phyloP scores from a whole-genome alignment of 1,140 invertebrate species.

The Brachionus plicatilis region DNA sequence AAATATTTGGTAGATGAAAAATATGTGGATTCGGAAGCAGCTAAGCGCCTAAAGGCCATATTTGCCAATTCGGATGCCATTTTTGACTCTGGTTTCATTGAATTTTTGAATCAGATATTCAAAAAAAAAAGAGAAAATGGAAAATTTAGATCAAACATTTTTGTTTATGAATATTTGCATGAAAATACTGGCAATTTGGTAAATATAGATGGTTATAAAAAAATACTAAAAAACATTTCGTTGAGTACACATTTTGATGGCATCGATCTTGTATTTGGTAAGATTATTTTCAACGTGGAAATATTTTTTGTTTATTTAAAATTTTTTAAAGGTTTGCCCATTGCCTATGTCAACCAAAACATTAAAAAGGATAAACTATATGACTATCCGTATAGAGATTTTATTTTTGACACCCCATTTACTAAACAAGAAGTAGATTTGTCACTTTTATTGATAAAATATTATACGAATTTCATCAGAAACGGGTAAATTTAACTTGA shows the following conservation, averaged over 20 bases:
- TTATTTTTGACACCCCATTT: not conserved
- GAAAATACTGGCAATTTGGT: not conserved
- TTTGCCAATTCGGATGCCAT: slow-evolving; percentile 37
- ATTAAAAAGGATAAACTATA: not conserved
- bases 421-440: not conserved
- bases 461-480: slow-evolving; percentile 21
- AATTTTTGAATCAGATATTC: not conserved
- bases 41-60: not conserved
- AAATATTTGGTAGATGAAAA: not conserved
- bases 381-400: slow-evolving; percentile 17
- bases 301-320: not conserved
- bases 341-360: not conserved
- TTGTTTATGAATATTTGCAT: slow-evolving; percentile 38
- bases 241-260: slow-evolving; percentile 39
- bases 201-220: not conserved
- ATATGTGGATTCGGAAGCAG: not conserved
- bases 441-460: slow-evolving; percentile 7
- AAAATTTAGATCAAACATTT: not conserved
- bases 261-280: slow-evolving; percentile 29
- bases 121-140: not conserved
- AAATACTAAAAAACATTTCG: not conserved
- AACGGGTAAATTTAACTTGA: not conserved
- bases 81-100: slow-evolving; percentile 33
- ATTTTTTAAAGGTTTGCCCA: slow-evolving; percentile 2
- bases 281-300: not conserved